A percentile compares a stretch with the other conserved stretches of the same genome.
Conservation (phyloP, 2,797 vertebrate genomes). For the Acanthurus lineatus region DNA sequence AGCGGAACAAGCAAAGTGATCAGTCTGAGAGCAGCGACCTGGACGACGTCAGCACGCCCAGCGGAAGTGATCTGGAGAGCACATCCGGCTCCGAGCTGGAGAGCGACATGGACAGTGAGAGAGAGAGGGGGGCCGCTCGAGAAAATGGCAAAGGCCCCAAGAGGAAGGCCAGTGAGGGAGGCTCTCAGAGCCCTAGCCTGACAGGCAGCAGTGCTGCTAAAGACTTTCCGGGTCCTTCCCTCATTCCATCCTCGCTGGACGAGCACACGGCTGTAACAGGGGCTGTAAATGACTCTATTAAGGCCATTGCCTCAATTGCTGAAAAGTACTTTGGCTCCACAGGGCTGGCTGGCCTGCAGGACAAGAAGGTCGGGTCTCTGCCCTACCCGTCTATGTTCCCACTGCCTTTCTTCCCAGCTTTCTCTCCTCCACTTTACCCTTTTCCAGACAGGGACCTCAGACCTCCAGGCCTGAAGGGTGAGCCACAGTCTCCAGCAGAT, state of each 20-base stretch:
- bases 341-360: slow-evolving; percentile 96
- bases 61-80: slow-evolving; percentile 98
- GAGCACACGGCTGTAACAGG: slow-evolving; percentile 97
- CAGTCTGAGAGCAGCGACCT: slow-evolving; percentile 98
- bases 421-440: slow-evolving; percentile 97
- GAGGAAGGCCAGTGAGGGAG: slow-evolving; percentile 89
- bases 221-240: slow-evolving; percentile 92
- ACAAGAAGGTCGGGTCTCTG: slow-evolving; percentile 96
- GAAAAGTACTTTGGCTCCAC: slow-evolving; percentile 99
- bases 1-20: slow-evolving; percentile 95
- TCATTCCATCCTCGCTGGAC: slow-evolving; percentile 94
- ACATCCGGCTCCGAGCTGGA: slow-evolving; percentile 99
- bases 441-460: slow-evolving; percentile 96
- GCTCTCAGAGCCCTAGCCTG: slow-evolving; percentile 86
- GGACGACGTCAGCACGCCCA: slow-evolving; percentile 97
- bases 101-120: slow-evolving; percentile 98
- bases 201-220: slow-evolving; percentile 90
- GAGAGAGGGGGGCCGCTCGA: slow-evolving; percentile 92
- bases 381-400: slow-evolving; percentile 99
- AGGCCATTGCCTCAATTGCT: slow-evolving; percentile 99
- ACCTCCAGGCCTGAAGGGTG: slow-evolving; percentile 91
- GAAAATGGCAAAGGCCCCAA: slow-evolving; percentile 96
- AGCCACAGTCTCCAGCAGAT: slow-evolving; percentile 89
- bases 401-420: slow-evolving; percentile 97
- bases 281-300: slow-evolving; percentile 99